phyloP scores from a whole-genome alignment of 2,797 vertebrate genomes.

The Ciconia nigra region DNA sequence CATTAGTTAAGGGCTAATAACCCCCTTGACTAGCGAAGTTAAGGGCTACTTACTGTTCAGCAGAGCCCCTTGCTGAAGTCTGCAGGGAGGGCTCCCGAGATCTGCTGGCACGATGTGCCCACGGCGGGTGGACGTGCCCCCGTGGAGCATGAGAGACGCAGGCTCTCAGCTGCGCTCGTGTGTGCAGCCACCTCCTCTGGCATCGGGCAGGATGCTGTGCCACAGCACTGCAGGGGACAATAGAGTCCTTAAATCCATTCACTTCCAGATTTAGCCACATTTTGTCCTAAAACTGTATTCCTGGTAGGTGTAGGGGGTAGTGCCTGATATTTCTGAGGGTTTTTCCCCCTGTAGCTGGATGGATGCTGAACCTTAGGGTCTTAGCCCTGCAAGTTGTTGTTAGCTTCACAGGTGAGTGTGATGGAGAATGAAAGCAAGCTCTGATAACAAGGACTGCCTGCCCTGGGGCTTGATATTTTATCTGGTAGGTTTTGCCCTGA shows the following conservation, averaged over 20 bases:
- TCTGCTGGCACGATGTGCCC: background rate
- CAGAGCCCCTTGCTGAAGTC: background rate
- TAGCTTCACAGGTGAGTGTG: background rate
- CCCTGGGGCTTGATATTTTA: background rate
- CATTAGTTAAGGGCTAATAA: background rate
- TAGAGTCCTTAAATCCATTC: background rate
- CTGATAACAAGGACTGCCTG: background rate
- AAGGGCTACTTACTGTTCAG: background rate
- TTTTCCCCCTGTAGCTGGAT: background rate
- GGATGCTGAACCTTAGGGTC: background rate
- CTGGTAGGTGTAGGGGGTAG: background rate
- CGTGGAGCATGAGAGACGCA: rapidly evolving
- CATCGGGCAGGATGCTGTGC: background rate
- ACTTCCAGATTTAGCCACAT: background rate
- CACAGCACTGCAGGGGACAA: background rate
- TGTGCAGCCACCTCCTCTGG: background rate
- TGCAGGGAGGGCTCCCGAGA: background rate
- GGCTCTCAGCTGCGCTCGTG: rapidly evolving
- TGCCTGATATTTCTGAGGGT: background rate
- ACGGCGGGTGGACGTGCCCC: rapidly evolving
- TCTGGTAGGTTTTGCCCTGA: background rate
- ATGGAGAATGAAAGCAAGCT: background rate
- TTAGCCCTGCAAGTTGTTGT: background rate
- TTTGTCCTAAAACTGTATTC: background rate
- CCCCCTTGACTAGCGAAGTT: background rate